Conservation (phyloP, 2,888 invertebrate species). For the Calameuta idolon region DNA sequence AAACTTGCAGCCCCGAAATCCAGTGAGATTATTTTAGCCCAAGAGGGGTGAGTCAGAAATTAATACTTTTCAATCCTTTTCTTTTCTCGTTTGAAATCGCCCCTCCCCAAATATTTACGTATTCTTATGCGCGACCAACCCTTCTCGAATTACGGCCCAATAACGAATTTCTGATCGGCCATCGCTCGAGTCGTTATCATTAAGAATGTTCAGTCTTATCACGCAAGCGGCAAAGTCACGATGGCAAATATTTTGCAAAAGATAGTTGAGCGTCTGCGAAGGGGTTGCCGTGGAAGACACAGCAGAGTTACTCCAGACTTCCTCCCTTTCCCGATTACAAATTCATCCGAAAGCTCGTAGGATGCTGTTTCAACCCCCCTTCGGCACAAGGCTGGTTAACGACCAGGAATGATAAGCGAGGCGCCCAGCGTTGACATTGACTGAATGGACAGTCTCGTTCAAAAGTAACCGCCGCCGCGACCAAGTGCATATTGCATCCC, state of each 20-base stretch:
- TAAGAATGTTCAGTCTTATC: no score
- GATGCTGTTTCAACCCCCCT: background rate
- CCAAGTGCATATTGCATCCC: background rate
- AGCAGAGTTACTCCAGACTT: background rate
- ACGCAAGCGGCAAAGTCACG: background rate
- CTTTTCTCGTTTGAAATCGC: background rate
- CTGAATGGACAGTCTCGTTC: background rate
- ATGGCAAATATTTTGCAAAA: background rate
- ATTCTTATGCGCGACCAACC: background rate
- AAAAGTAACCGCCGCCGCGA: background rate
- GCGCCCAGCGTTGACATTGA: background rate
- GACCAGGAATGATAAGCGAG: background rate
- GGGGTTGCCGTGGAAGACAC: background rate
- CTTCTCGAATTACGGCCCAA: no score
- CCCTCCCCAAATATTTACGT: background rate
- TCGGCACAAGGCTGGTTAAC: background rate
- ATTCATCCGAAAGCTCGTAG: no score
- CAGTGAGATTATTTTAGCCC: background rate
- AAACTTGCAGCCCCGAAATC: background rate
- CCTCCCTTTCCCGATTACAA: background rate
- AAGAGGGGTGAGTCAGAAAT: background rate
- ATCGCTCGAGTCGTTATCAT: background rate
- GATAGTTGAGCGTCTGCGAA: no score
- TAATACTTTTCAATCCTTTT: background rate
- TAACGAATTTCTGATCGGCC: background rate